Evolutionary conservation across 2,113 vertebrate genomes (phyloP).

Genomic region (Esox niger): DNA sequence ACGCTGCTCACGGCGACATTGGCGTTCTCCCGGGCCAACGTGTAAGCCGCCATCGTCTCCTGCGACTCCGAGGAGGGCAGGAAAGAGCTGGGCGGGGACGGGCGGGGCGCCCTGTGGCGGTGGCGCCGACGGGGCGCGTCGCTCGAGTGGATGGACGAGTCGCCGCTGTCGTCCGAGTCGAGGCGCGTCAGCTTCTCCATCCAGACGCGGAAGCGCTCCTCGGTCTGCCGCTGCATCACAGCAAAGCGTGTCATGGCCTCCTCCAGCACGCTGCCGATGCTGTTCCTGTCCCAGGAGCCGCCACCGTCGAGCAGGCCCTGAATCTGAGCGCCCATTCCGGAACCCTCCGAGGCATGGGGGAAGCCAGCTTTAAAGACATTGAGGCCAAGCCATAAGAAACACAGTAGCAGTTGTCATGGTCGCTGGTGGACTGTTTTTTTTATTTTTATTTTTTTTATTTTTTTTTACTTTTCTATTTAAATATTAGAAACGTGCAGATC

Average conservation of each 20-base stretch:
- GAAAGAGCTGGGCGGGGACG: constrained; percentile 74
- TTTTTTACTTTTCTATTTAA: constrained; percentile 28
- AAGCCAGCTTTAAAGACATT: constrained; percentile 96
- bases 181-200: constrained; percentile 88
- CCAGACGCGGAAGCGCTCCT: constrained; percentile 88
- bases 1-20: constrained; percentile 32
- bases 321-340: constrained; percentile 82
- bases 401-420: constrained; percentile 69
- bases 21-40: constrained; percentile 72
- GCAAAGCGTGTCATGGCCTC: constrained; percentile 92
- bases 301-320: constrained; percentile 86
- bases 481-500: constrained; percentile 69
- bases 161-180: constrained; percentile 81
- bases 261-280: constrained; percentile 88
- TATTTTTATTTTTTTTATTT: constrained; percentile 32
- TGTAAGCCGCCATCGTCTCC: constrained; percentile 75
- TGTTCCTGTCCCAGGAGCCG: constrained; percentile 85
- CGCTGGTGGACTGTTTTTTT: constrained; percentile 63
- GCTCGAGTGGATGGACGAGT: constrained; percentile 80
- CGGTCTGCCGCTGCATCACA: constrained; percentile 89
- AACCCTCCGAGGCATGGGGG: constrained; percentile 82
- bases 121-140: constrained; percentile 73
- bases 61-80: constrained; percentile 79
- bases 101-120: constrained; percentile 66
- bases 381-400: constrained; percentile 89